phyloP scores from a whole-genome alignment of 2,888 invertebrate species.

The Dolichomitus sp. region DNA sequence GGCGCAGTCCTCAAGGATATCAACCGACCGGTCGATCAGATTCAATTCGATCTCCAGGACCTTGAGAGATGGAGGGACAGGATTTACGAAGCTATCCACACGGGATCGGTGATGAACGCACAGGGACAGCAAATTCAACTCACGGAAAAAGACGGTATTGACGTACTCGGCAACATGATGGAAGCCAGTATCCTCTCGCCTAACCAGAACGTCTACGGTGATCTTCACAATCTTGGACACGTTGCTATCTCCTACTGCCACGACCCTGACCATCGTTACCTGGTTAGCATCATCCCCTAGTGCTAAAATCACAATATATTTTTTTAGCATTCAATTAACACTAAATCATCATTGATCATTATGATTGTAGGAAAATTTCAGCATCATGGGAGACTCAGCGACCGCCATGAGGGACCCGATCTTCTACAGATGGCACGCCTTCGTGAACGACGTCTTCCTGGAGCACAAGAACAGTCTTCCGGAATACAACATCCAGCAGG shows the following conservation, averaged over 20 bases:
- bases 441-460: slow-evolving; percentile 92
- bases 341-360: not conserved
- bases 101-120: slow-evolving; percentile 88
- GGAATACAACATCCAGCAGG: slow-evolving; percentile 89
- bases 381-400: slow-evolving; percentile 94
- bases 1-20: slow-evolving; percentile 88
- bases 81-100: slow-evolving; percentile 91
- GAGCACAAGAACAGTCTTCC: slow-evolving; percentile 91
- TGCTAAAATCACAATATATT: not conserved
- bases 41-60: slow-evolving; percentile 90
- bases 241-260: slow-evolving; percentile 92
- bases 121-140: slow-evolving; percentile 88
- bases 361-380: slow-evolving; percentile 90
- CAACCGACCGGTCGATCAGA: slow-evolving; percentile 90
- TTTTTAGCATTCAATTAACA: not conserved
- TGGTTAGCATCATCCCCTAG: slow-evolving; percentile 86
- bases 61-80: slow-evolving; percentile 93
- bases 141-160: slow-evolving; percentile 91
- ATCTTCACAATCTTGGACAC: slow-evolving; percentile 94
- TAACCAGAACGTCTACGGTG: slow-evolving; percentile 91
- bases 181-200: slow-evolving; percentile 91
- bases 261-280: slow-evolving; percentile 92
- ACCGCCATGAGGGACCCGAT: slow-evolving; percentile 96
- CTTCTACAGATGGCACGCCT: slow-evolving; percentile 95
- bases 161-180: slow-evolving; percentile 93